Percentiles rank a stretch among this genome's conserved stretches.
These are phyloP conservation scores for Plagodis dolabraria DNA, from an alignment of 2,888 invertebrate species.

Conservation along the genomic window DNA sequence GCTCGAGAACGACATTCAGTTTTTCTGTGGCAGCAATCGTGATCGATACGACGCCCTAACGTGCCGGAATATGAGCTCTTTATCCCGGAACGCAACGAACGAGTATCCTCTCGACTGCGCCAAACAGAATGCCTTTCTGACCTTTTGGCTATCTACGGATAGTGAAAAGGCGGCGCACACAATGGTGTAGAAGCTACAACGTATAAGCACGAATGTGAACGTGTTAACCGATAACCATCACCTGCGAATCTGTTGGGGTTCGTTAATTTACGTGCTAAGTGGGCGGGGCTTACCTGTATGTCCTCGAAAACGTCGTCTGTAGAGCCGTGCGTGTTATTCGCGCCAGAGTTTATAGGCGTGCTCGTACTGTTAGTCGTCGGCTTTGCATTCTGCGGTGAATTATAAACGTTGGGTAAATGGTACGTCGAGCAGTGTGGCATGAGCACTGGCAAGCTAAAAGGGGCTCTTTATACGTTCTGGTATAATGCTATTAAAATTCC, in stretches of 20 bases:
- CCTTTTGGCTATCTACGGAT: conserved; percentile 50
- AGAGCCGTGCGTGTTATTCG: conserved; percentile 74
- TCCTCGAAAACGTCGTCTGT: conserved; percentile 80
- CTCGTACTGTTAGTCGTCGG: conserved; percentile 75
- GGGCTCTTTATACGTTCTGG: background rate
- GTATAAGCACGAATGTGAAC: conserved; percentile 77
- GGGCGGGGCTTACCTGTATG: conserved; percentile 67
- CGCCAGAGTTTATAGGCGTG: conserved; percentile 74
- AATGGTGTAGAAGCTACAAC: conserved; percentile 62
- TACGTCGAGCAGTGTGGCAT: conserved; percentile 14
- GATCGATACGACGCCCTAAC: conserved; percentile 57
- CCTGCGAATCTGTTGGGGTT: conserved; percentile 57
- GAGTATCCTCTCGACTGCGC: conserved; percentile 51
- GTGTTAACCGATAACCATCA: conserved; percentile 79
- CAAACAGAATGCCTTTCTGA: conserved; percentile 45
- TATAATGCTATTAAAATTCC: too few species aligned
- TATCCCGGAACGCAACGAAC: conserved; percentile 68
- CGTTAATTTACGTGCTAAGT: conserved; percentile 37
- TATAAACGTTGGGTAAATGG: conserved; percentile 37
- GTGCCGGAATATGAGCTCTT: conserved; percentile 79
- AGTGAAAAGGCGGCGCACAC: conserved; percentile 53
- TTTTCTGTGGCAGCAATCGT: conserved; percentile 42
- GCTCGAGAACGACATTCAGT: conserved; percentile 46
- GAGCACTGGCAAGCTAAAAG: conserved; percentile 24
- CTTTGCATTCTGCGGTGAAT: conserved; percentile 65